Conservation (phyloP, 2,888 invertebrate species). For the Torymus aiolomorphi region DNA sequence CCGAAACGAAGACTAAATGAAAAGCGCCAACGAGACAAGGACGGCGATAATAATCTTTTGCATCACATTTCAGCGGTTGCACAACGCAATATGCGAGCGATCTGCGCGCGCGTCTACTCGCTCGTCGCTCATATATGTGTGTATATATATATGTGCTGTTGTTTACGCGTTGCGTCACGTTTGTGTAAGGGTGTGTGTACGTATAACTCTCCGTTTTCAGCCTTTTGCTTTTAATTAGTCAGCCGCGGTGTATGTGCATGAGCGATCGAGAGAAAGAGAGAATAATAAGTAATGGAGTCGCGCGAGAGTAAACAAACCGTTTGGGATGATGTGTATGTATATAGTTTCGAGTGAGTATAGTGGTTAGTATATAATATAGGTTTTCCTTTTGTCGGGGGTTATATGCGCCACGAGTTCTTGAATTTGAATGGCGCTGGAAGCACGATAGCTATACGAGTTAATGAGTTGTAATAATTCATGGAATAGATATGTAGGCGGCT, state of each 20-base stretch:
- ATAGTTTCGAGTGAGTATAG: too few species aligned
- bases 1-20: neutral
- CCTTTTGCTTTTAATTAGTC: conserved; percentile 17
- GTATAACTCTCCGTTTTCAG: neutral
- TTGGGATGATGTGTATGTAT: too few species aligned
- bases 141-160: neutral
- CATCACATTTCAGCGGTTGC: conserved; percentile 60
- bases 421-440: too few species aligned
- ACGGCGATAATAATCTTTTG: conserved; percentile 57
- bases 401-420: too few species aligned
- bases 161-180: conserved; percentile 63
- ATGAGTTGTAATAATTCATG: too few species aligned
- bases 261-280: conserved; percentile 5
- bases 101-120: conserved; percentile 36
- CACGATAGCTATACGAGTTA: too few species aligned
- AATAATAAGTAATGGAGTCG: too few species aligned
- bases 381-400: too few species aligned
- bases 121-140: neutral
- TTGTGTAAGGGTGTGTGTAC: neutral
- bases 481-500: too few species aligned
- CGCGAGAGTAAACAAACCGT: too few species aligned
- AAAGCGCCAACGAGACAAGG: conserved; percentile 51
- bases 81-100: conserved; percentile 55
- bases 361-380: too few species aligned
- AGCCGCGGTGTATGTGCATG: too few species aligned